phyloP scores from a whole-genome alignment of 2,888 invertebrate species.

The Linyphia triangularis region DNA sequence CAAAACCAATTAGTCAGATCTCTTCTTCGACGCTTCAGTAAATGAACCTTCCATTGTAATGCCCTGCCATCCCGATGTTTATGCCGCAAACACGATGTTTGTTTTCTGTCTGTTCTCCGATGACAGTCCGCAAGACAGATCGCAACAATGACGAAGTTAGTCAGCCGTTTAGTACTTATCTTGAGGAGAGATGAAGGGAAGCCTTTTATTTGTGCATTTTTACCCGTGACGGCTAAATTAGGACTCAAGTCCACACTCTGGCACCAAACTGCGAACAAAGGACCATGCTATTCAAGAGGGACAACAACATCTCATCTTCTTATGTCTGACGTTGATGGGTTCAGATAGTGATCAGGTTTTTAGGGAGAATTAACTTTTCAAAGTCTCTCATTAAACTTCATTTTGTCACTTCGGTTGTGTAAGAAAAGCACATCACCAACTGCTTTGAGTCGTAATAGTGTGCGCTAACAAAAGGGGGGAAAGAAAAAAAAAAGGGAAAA shows the following conservation, averaged over 20 bases:
- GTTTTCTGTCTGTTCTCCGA: constrained; percentile 10
- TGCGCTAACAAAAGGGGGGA: too few relatives aligned
- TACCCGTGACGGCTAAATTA: constrained; percentile 58
- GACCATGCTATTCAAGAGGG: background rate
- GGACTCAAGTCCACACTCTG: constrained; percentile 71
- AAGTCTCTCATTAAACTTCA: too few relatives aligned
- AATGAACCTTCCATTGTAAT: too few relatives aligned
- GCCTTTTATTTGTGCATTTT: constrained; percentile 39
- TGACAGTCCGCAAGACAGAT: constrained; percentile 66
- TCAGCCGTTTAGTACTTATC: constrained; percentile 71
- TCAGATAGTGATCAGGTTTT: constrained; percentile 47
- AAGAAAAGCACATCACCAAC: too few relatives aligned
- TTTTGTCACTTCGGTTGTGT: too few relatives aligned
- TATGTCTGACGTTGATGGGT: constrained; percentile 51
- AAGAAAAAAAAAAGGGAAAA: too few relatives aligned
- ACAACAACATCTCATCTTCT: constrained; percentile 25
- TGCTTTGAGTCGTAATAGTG: too few relatives aligned
- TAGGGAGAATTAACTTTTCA: constrained; percentile 15
- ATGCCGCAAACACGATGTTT: constrained; percentile 5
- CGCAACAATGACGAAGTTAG: constrained; percentile 67
- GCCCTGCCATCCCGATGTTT: too few relatives aligned
- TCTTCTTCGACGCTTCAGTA: background rate
- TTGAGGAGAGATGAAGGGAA: too few relatives aligned
- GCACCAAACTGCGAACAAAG: constrained; percentile 30
- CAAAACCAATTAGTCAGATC: background rate